Conservation (phyloP, 2,113 vertebrate species). For the Eonycteris spelaea region DNA sequence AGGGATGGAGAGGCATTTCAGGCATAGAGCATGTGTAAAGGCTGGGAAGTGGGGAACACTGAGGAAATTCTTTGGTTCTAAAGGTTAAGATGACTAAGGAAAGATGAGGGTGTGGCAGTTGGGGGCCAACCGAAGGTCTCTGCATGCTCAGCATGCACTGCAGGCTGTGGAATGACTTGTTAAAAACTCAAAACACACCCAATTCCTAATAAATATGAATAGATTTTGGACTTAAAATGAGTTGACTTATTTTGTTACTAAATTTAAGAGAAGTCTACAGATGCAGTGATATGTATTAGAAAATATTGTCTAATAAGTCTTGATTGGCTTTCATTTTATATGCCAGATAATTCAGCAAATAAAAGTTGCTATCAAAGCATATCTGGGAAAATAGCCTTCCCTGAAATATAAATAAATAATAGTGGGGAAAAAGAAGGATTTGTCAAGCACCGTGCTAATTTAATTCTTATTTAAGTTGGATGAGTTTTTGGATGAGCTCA, state of each 20-base stretch:
- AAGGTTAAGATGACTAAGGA: not conserved
- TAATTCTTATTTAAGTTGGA: not conserved
- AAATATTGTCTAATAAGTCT: not conserved
- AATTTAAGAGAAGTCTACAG: not conserved
- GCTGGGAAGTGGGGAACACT: not conserved
- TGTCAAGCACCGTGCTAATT: not conserved
- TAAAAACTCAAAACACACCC: not conserved
- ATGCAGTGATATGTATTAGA: not conserved
- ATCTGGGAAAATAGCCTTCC: not conserved
- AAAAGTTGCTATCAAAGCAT: not conserved
- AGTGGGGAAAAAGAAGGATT: not conserved
- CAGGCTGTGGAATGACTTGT: not conserved
- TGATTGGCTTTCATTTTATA: not conserved
- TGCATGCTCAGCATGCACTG: not conserved
- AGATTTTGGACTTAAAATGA: constrained; percentile 1
- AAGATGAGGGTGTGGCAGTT: not conserved
- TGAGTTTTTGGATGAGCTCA: not conserved
- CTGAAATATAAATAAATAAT: not conserved
- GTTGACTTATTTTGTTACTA: not conserved
- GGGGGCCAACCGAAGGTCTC: not conserved
- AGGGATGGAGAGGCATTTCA: not conserved
- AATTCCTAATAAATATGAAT: not conserved
- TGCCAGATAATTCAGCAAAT: not conserved
- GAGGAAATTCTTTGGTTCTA: not conserved
- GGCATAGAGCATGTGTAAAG: not conserved